Conservation (phyloP, 2,888 invertebrate genomes). For the Caprella mutica region DNA sequence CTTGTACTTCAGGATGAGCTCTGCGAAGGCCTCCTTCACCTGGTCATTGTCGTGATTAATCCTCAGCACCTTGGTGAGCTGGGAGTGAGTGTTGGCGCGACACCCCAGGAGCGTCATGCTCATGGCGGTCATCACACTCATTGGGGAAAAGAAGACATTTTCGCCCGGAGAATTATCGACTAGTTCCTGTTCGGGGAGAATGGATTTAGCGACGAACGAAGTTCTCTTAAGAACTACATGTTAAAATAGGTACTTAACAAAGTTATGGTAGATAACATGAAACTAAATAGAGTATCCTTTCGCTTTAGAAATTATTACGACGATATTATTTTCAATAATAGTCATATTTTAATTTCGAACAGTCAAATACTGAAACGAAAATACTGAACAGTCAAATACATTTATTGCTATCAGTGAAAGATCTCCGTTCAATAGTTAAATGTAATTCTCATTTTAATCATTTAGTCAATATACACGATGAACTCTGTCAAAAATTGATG, state of each 20-base stretch:
- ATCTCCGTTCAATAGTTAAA: too few relatives aligned
- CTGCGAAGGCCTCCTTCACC: constrained; percentile 1
- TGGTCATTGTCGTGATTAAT: constrained; percentile 38
- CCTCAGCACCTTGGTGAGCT: constrained; percentile 52
- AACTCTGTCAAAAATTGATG: too few relatives aligned
- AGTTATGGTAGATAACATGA: not conserved
- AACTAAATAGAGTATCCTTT: too few relatives aligned
- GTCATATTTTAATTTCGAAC: too few relatives aligned
- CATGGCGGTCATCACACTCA: constrained; percentile 70
- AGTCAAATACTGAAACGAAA: too few relatives aligned
- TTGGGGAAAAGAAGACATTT: constrained; percentile 78
- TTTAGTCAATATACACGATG: too few relatives aligned
- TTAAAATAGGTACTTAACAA: not conserved
- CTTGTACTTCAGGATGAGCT: not conserved
- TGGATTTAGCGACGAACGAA: not conserved
- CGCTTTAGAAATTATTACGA: too few relatives aligned
- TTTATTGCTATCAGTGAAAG: too few relatives aligned
- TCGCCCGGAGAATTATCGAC: constrained; percentile 9
- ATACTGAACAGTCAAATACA: too few relatives aligned
- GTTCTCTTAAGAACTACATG: not conserved
- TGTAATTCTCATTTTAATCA: too few relatives aligned
- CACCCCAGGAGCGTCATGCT: constrained; percentile 67
- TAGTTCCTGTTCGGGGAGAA: not conserved
- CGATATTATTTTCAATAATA: too few relatives aligned
- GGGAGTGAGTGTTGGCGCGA: constrained; percentile 56